A percentile compares a stretch with the other conserved stretches of the same genome.
These are phyloP conservation scores for Cataglyphis hispanica DNA, from an alignment of 1,140 invertebrate genomes.

Conservation along the genomic window DNA sequence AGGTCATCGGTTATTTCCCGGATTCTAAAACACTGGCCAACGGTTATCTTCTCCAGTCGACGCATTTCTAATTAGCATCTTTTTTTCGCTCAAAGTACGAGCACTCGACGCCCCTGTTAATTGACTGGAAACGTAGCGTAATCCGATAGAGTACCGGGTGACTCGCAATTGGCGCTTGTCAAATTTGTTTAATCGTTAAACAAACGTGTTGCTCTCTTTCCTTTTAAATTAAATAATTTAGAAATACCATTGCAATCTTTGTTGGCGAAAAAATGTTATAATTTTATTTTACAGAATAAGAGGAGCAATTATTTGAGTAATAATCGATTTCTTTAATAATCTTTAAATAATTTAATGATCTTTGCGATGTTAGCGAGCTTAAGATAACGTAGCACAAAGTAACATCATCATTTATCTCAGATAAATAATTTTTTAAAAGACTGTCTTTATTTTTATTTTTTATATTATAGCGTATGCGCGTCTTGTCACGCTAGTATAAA, in stretches of 20 bases:
- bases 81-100: background rate
- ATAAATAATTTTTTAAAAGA: too few species aligned
- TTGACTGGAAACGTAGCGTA: constrained; percentile 4
- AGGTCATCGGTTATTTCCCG: constrained; percentile 63
- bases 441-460: background rate
- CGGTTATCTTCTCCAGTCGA: constrained; percentile 49
- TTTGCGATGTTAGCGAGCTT: background rate
- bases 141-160: background rate
- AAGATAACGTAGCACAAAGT: background rate
- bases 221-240: background rate
- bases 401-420: background rate
- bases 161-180: constrained; percentile 3
- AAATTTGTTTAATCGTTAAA: background rate
- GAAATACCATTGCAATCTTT: background rate
- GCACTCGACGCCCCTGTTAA: background rate
- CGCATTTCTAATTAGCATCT: constrained; percentile 42
- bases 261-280: background rate
- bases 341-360: background rate
- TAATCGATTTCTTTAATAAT: too few species aligned
- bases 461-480: background rate
- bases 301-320: background rate
- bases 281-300: background rate
- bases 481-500: background rate
- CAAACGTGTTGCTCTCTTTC: background rate
- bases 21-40: constrained; percentile 53